Evolutionary conservation across 1,140 invertebrate species (phyloP).

Genomic region (Mercenaria mercenaria): DNA sequence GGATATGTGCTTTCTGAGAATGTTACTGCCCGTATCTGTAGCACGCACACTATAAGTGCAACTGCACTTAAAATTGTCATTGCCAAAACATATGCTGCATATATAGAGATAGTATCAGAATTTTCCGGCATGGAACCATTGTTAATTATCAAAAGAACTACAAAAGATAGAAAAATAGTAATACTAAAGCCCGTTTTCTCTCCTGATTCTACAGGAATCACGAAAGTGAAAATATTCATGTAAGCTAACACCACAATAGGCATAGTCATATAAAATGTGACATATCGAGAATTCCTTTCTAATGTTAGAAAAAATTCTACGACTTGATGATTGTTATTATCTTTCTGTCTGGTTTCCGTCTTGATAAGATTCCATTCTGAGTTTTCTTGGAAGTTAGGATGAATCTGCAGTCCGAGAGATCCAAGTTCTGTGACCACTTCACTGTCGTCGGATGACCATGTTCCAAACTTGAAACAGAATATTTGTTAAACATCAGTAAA

Average conservation of each 20-base stretch:
- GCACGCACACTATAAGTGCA: background rate
- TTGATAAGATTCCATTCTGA: slow-evolving; percentile 42
- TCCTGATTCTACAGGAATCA: slow-evolving; percentile 56
- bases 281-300: slow-evolving; percentile 36
- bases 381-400: slow-evolving; percentile 45
- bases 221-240: slow-evolving; percentile 62
- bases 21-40: slow-evolving; percentile 3
- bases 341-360: background rate
- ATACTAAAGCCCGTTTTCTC: slow-evolving; percentile 64
- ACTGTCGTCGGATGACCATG: slow-evolving; percentile 35
- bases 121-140: slow-evolving; percentile 60
- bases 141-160: slow-evolving; percentile 55
- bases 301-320: slow-evolving; percentile 63
- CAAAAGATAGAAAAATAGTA: slow-evolving; percentile 66
- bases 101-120: slow-evolving; percentile 57
- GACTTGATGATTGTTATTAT: background rate
- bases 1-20: slow-evolving; percentile 2
- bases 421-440: slow-evolving; percentile 28
- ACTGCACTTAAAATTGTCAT: slow-evolving; percentile 36
- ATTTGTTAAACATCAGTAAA: too few species aligned
- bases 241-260: slow-evolving; percentile 61
- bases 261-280: slow-evolving; percentile 56
- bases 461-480: slow-evolving; percentile 50
- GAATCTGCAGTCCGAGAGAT: slow-evolving; percentile 9
- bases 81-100: slow-evolving; percentile 16